A percentile compares a stretch with the other conserved stretches of the same genome.
Conservation (phyloP, 2,797 vertebrate species). For the Eulemur rubriventer region DNA sequence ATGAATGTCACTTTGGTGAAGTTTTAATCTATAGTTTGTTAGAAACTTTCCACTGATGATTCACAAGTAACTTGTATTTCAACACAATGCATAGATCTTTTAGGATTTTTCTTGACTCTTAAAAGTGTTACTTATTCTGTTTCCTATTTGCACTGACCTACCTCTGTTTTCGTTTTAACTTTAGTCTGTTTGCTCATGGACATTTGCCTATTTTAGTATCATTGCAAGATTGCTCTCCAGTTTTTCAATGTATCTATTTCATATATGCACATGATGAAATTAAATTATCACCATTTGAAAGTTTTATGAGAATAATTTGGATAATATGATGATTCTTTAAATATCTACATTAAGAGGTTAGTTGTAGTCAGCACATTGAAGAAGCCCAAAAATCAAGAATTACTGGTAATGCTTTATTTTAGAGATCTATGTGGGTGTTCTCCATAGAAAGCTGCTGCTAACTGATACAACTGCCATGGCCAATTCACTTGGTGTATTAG, state of each 20-base stretch:
- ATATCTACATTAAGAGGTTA: not conserved
- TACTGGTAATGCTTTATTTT: not conserved
- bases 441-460: not conserved
- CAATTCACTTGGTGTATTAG: not conserved
- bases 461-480: not conserved
- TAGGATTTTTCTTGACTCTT: slow-evolving; percentile 40
- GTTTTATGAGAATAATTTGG: not conserved
- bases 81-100: not conserved
- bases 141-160: not conserved
- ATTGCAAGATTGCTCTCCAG: not conserved
- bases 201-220: not conserved
- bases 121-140: not conserved
- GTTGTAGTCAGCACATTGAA: not conserved
- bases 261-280: not conserved
- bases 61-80: not conserved
- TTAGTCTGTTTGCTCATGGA: not conserved
- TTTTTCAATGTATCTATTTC: not conserved
- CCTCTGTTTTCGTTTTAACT: not conserved
- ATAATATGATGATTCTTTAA: not conserved
- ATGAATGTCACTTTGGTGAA: not conserved
- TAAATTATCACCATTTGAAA: slow-evolving; percentile 16
- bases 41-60: not conserved
- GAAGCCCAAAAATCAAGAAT: not conserved
- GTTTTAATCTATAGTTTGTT: not conserved
- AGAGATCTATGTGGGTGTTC: not conserved